Percentiles rank a stretch among this genome's conserved stretches.
These are phyloP conservation scores for Thryonomys swinderianus DNA, from an alignment of 2,113 vertebrate species.

Conservation along the genomic window DNA sequence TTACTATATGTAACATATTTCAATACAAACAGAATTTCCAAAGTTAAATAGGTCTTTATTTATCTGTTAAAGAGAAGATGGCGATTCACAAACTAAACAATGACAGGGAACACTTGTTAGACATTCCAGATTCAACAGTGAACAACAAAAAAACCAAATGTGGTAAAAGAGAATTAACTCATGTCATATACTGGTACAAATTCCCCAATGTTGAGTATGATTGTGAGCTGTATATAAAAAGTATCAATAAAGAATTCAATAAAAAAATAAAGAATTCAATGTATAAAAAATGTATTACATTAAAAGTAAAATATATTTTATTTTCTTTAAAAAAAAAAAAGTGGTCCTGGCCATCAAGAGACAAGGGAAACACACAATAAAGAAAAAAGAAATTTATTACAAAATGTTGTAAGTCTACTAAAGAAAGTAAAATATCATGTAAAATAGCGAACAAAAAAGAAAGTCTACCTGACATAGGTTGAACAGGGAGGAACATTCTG, in stretches of 20 bases:
- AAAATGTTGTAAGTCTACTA: neutral
- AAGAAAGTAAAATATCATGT: neutral
- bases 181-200: no score
- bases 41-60: constrained; percentile 33
- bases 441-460: neutral
- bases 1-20: constrained; percentile 22
- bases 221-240: no score
- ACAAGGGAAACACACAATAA: neutral
- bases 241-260: no score
- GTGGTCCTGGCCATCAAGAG: neutral
- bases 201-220: no score
- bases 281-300: no score
- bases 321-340: neutral
- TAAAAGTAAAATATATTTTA: no score
- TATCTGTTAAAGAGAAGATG: neutral
- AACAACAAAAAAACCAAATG: no score
- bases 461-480: neutral
- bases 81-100: neutral
- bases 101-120: neutral
- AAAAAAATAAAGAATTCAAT: no score
- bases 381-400: neutral
- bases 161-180: no score
- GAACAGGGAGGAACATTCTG: neutral
- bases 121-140: neutral
- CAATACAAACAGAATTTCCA: constrained; percentile 39